Base-by-base conservation (phyloP, 2,113 vertebrate species). In the Melanocharis versteri region DNA sequence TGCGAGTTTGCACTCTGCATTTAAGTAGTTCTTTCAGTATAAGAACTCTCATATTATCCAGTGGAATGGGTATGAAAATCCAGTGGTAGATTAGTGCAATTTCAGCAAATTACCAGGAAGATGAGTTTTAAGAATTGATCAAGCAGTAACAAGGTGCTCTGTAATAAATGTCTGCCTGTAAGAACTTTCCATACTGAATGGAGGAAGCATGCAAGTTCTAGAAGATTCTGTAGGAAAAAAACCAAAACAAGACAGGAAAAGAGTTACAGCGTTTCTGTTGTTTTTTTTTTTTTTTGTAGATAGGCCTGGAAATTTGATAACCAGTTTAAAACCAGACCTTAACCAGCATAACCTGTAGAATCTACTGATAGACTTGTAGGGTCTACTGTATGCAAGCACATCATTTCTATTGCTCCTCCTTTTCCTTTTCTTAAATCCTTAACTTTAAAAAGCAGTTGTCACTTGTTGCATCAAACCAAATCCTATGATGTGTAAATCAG, bases 401-500 rank as follows among this genome's bases (percentile, higher is more conserved):
- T 71, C 1, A 33, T 75, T 83, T 79, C 17, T 39, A 16, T 45
- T 56, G 30, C 48, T 76, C 6, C 37, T 60, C 13, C n/a, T 84
- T 60, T 72, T 37, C 13, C 19, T 81, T 78, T 51, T 27, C n/a
- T 70, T 65, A 82, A 87, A 70, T 89, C 26, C 16, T 77, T 69
- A 26, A 40, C 27, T 90, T 70, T 4, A 30, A 54, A 60, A 84
- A 83, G 33, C 40, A 47, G 22, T 45, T 66, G 15, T 82, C n/a
- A 45, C 60, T 91, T 48, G 9, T 81, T 68, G 35, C 17, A 3
- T 31, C 37, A 81, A 17, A 57, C 8, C 17, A 60, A 37, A 65
- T 57, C 13, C 66, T 53, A 28, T 3, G 3, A 48, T 48, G 15
- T 0, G 0, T 69, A 40, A 40, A 42, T 48, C 19, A 58, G 31